These are phyloP conservation scores for Habropoda laboriosa DNA, from an alignment of 1,140 invertebrate genomes.

Conservation along the genomic window DNA sequence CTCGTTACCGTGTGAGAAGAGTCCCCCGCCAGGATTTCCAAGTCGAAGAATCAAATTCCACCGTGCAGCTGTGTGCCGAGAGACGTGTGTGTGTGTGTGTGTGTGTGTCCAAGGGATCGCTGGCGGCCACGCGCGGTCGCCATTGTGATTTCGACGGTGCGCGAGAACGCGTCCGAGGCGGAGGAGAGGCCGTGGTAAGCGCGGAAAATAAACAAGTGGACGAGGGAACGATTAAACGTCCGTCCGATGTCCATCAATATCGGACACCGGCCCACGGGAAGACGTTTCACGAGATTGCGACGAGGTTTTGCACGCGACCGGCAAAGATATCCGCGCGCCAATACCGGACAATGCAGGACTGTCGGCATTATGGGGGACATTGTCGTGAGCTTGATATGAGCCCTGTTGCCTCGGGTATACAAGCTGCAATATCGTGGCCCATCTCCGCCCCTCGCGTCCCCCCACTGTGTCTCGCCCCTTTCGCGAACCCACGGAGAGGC, in stretches of 20 bases:
- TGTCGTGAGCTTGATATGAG: slow-evolving; percentile 69
- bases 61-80: neutral
- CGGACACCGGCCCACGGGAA: neutral
- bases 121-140: neutral
- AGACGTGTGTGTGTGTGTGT: neutral
- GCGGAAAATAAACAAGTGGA: slow-evolving; percentile 46
- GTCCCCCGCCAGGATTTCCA: too few species aligned
- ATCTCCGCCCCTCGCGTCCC: neutral
- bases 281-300: slow-evolving; percentile 49
- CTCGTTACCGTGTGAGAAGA: slow-evolving; percentile 22
- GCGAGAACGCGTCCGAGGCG: slow-evolving; percentile 6
- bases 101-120: neutral
- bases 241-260: slow-evolving; percentile 52
- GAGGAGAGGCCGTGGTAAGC: neutral
- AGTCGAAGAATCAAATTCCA: neutral
- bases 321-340: slow-evolving; percentile 62
- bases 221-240: slow-evolving; percentile 57
- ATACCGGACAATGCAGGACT: slow-evolving; percentile 68
- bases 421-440: slow-evolving; percentile 68
- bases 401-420: slow-evolving; percentile 70
- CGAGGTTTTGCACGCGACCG: slow-evolving; percentile 62
- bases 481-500: neutral
- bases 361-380: slow-evolving; percentile 71
- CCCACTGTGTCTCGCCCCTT: neutral
- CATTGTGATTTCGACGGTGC: slow-evolving; percentile 30